These are phyloP conservation scores for Gordius sp. DNA, from an alignment of 2,888 invertebrate species.

Conservation along the genomic window DNA sequence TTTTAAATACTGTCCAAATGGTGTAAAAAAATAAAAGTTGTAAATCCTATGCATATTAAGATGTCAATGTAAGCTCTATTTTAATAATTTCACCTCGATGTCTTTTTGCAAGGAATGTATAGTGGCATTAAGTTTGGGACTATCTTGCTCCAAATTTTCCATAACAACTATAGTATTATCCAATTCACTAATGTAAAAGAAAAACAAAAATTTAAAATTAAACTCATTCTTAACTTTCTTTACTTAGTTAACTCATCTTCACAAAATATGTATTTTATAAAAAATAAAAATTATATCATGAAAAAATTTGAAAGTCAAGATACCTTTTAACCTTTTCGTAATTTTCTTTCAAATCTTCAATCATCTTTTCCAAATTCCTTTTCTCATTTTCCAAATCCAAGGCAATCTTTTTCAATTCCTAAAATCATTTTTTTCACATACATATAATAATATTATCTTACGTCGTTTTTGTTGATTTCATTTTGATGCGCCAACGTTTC, in stretches of 20 bases:
- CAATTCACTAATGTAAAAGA: slow-evolving; percentile 26
- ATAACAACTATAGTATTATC: slow-evolving; percentile 28
- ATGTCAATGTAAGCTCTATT: too few species aligned
- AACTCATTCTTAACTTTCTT: neutral
- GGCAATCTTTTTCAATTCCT: slow-evolving; percentile 29
- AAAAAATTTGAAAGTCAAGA: neutral
- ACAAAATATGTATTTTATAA: neutral
- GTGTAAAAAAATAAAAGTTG: too few species aligned
- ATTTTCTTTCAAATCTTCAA: slow-evolving; percentile 29
- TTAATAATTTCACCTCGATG: slow-evolving; percentile 20
- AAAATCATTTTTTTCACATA: too few species aligned
- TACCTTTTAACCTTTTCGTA: slow-evolving; percentile 21
- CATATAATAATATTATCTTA: neutral
- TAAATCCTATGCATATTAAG: too few species aligned
- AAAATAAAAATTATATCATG: slow-evolving; percentile 4
- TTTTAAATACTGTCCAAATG: too few species aligned
- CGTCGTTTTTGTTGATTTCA: slow-evolving; percentile 26
- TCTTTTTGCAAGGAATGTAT: slow-evolving; percentile 22
- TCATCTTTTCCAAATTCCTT: slow-evolving; percentile 28
- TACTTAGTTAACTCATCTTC: neutral
- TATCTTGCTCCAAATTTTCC: slow-evolving; percentile 26
- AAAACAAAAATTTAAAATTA: neutral
- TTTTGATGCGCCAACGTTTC: slow-evolving; percentile 28
- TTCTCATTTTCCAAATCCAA: slow-evolving; percentile 30
- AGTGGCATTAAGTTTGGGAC: slow-evolving; percentile 23